A percentile compares a stretch with the other conserved stretches of the same genome.
These are phyloP conservation scores for Clarias macrocephalus DNA, from an alignment of 2,113 vertebrate species.

Conservation along the genomic window DNA sequence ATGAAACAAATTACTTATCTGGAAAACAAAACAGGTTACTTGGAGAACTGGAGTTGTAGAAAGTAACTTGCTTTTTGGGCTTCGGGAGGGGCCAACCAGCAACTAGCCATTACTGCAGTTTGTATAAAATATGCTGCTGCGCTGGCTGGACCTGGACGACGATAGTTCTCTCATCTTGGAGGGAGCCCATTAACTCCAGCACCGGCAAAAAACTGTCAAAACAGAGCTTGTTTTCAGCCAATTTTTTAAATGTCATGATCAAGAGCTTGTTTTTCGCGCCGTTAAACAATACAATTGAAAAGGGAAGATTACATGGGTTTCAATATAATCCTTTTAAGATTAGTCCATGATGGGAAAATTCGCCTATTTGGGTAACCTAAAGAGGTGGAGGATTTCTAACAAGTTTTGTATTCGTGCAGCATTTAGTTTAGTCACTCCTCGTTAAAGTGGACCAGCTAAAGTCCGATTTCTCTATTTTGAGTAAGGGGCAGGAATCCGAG, in stretches of 20 bases:
- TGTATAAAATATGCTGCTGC: neutral
- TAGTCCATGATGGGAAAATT: too few relatives aligned
- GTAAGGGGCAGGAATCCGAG: too few relatives aligned
- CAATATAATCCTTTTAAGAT: neutral
- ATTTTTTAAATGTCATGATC: slow-evolving; percentile 17
- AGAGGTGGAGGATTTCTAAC: too few relatives aligned
- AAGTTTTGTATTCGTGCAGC: too few relatives aligned
- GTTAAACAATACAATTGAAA: neutral
- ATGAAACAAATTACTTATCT: neutral
- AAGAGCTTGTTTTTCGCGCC: neutral
- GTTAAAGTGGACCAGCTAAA: too few relatives aligned
- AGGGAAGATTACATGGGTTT: neutral
- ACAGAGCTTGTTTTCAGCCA: slow-evolving; percentile 17
- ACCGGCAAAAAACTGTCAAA: neutral
- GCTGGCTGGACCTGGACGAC: neutral
- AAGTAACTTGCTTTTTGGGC: neutral
- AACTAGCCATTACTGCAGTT: neutral
- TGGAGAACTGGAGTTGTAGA: neutral
- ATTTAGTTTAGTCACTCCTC: too few relatives aligned
- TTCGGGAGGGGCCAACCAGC: neutral
- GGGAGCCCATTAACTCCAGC: neutral
- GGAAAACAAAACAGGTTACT: too few relatives aligned
- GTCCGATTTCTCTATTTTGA: too few relatives aligned
- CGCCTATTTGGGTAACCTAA: too few relatives aligned
- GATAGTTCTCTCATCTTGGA: neutral